These are phyloP conservation scores for Dermatophagoides farinae DNA, from an alignment of 1,140 invertebrate species.

Conservation along the genomic window DNA sequence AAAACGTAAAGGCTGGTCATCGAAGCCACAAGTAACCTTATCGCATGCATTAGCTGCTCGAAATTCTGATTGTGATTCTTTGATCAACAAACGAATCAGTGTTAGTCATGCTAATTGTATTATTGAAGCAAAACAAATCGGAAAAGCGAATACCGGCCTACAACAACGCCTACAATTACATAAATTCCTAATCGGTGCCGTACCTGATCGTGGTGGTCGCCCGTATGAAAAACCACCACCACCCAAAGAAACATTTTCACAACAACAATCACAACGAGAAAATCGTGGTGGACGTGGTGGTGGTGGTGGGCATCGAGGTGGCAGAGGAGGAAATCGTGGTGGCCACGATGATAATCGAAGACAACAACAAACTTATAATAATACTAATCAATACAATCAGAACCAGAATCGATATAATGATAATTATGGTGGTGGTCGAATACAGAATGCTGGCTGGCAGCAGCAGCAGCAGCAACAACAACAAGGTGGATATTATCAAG, in stretches of 20 bases:
- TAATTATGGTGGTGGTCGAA: neutral
- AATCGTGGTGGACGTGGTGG: neutral
- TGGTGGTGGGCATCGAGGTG: neutral
- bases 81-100: conserved; percentile 14
- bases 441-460: conserved; percentile 6
- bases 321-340: neutral
- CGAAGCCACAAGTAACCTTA: neutral
- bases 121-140: conserved; percentile 10
- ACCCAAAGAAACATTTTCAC: conserved; percentile 5
- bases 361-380: neutral
- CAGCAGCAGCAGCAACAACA: neutral
- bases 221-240: conserved; percentile 6
- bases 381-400: neutral
- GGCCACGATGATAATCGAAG: neutral
- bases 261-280: conserved; percentile 4
- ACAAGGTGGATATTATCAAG: neutral
- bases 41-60: conserved; percentile 10
- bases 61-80: conserved; percentile 5
- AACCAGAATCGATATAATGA: neutral
- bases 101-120: conserved; percentile 8
- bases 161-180: conserved; percentile 11
- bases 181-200: conserved; percentile 12
- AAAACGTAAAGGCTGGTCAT: neutral
- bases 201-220: conserved; percentile 16
- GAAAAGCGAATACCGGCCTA: conserved; percentile 10